Conservation (phyloP, 2,888 invertebrate species). For the Drosophila acutilabella region DNA sequence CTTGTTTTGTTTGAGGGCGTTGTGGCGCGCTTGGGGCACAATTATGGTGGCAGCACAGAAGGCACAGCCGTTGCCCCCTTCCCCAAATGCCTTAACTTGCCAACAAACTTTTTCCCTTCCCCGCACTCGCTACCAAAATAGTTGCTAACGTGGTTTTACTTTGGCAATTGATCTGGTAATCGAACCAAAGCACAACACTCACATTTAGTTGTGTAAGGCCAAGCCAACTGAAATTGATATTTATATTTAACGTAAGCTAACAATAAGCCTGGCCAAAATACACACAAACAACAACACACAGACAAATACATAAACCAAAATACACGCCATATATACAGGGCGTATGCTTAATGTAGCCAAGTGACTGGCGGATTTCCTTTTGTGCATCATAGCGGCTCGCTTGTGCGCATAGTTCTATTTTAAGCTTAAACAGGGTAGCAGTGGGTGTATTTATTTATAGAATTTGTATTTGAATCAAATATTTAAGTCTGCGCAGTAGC, state of each 20-base stretch:
- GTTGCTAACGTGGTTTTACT: slow-evolving; percentile 66
- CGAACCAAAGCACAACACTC: slow-evolving; percentile 56
- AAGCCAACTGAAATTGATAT: slow-evolving; percentile 72
- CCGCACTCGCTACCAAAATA: slow-evolving; percentile 28
- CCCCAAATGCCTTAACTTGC: not conserved
- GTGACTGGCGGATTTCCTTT: slow-evolving; percentile 73
- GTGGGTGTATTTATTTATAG: slow-evolving; percentile 1
- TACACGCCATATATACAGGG: slow-evolving; percentile 31
- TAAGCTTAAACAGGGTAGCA: slow-evolving; percentile 4
- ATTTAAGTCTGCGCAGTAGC: too few species aligned
- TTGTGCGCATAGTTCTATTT: slow-evolving; percentile 37
- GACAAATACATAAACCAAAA: not conserved
- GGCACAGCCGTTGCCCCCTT: slow-evolving; percentile 8
- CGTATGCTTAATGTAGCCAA: slow-evolving; percentile 72
- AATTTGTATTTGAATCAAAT: too few species aligned
- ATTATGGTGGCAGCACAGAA: slow-evolving; percentile 32
- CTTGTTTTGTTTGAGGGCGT: slow-evolving; percentile 77
- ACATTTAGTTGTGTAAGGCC: slow-evolving; percentile 70
- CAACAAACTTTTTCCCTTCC: not conserved
- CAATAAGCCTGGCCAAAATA: slow-evolving; percentile 62
- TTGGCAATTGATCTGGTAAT: slow-evolving; percentile 79
- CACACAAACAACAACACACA: too few species aligned
- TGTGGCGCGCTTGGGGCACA: slow-evolving; percentile 69
- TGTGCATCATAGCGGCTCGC: slow-evolving; percentile 44
- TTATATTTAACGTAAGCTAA: slow-evolving; percentile 77